Evolutionary conservation across 2,888 invertebrate species (phyloP), one percentile per base, ranked within the genome.

Genomic region (Phoenoteleia sp.): DNA sequence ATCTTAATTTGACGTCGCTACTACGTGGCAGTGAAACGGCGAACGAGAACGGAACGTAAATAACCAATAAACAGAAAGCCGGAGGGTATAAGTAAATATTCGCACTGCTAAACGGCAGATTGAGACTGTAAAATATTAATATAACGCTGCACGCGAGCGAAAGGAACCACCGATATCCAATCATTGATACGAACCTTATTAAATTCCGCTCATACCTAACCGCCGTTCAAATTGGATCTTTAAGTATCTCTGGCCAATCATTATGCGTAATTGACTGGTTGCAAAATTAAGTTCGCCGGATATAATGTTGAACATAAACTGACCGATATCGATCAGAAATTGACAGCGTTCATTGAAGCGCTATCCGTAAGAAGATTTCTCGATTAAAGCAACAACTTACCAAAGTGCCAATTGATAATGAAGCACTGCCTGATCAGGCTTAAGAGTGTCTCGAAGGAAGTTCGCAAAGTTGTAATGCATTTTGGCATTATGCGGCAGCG

Each of bases 391-490:
- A 49, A 81, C 33, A 36, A 94, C 95, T 95, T 94, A 98, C 98
- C 96, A 96, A 62, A 98, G 94, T 25, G 98, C 97, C 92, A 96
- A 96, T 90, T 96, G 95, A 94, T 98, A 98, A 94, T 98, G 97
- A 88, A 95, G 94, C 87, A 96, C 96, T 21, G 98, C 98, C 85
- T 95, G 95, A 88, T 96, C 96, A 79, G 95, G 95, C 89, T 96
- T 95, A 45, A 96, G 96, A 52, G 96, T 95, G 93, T 98, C 98
- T 92, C 97, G 96, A 88, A 97, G 95, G 93, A 97, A 96, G 95
- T 98, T 98, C 54, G 96, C 98, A 91, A 97, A 97, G 94, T 98
- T 98, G 95, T 98, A 98, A 94, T 98, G 98, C 94, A 97, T 96
- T 94, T 98, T 98, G 74, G 98, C 98, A 93, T 98, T 98, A 94